Conservation (phyloP, 2,888 invertebrate genomes). For the Perizoma flavofasciatum region DNA sequence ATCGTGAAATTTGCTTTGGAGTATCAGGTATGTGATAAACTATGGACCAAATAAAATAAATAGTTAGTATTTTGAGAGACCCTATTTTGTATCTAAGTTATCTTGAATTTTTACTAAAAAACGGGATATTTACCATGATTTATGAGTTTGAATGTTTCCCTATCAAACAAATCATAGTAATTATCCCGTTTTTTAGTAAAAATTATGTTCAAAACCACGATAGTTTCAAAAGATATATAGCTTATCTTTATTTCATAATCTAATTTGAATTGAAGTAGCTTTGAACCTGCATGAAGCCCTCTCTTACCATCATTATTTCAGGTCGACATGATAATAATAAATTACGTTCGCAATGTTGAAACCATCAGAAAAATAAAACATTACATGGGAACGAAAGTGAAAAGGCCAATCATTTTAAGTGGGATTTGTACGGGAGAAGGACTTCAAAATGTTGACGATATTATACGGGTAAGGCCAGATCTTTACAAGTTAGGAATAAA, state of each 20-base stretch:
- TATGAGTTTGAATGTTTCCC: too few relatives aligned
- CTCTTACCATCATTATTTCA: slow-evolving; percentile 32
- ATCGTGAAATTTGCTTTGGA: slow-evolving; percentile 51
- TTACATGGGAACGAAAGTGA: slow-evolving; percentile 41
- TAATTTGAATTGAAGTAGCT: neutral
- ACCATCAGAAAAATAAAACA: slow-evolving; percentile 47
- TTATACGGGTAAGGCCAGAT: slow-evolving; percentile 44
- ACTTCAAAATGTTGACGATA: slow-evolving; percentile 51
- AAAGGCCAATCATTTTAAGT: slow-evolving; percentile 47
- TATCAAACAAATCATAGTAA: too few relatives aligned
- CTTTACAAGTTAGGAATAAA: too few relatives aligned
- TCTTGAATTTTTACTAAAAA: too few relatives aligned
- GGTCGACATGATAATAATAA: slow-evolving; percentile 55
- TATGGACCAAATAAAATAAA: too few relatives aligned
- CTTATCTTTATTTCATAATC: neutral
- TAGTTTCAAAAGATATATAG: too few relatives aligned
- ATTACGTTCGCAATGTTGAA: slow-evolving; percentile 47
- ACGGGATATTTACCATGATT: too few relatives aligned
- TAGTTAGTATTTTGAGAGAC: too few relatives aligned
- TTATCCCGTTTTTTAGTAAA: too few relatives aligned
- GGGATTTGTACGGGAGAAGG: slow-evolving; percentile 51
- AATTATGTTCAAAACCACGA: too few relatives aligned
- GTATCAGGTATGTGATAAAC: slow-evolving; percentile 45
- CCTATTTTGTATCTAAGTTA: too few relatives aligned
- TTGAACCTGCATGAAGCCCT: neutral